These are phyloP conservation scores for Nibea coibor DNA, from an alignment of 2,113 vertebrate genomes.

Conservation along the genomic window DNA sequence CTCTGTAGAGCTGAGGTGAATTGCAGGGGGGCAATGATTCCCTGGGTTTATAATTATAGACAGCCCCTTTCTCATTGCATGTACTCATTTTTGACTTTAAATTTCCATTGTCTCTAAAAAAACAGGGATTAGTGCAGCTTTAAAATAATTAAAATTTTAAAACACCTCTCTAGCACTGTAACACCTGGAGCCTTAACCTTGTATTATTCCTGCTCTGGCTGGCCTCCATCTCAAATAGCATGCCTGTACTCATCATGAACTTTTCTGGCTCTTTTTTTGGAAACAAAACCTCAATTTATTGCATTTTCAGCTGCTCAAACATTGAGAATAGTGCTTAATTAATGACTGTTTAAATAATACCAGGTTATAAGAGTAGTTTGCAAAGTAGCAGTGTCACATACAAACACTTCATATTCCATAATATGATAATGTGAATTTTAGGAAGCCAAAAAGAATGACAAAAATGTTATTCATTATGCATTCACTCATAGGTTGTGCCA, in stretches of 20 bases:
- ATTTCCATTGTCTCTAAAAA: background rate
- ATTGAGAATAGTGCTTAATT: constrained; percentile 17
- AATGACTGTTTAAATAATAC: constrained; percentile 33
- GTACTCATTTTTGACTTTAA: background rate
- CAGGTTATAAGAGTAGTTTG: constrained; percentile 18
- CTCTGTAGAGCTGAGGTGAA: background rate
- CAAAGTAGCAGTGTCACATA: constrained; percentile 6
- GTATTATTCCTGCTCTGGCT: constrained; percentile 24
- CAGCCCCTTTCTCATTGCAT: background rate
- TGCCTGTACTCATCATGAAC: constrained; percentile 35
- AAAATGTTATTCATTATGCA: constrained; percentile 29
- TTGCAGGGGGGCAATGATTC: background rate
- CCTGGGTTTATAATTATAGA: background rate
- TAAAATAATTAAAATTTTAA: background rate
- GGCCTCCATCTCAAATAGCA: constrained; percentile 6
- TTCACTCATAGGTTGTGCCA: constrained; percentile 6
- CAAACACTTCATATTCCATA: constrained; percentile 2
- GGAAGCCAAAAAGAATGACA: constrained; percentile 2
- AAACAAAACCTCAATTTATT: constrained; percentile 33
- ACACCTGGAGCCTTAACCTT: background rate
- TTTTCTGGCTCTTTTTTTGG: constrained; percentile 39
- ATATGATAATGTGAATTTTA: constrained; percentile 21
- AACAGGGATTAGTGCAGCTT: background rate
- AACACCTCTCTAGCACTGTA: background rate
- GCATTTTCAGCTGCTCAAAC: constrained; percentile 38